These are phyloP conservation scores for Setophaga kirtlandii DNA, from an alignment of 2,113 vertebrate species.

Conservation along the genomic window DNA sequence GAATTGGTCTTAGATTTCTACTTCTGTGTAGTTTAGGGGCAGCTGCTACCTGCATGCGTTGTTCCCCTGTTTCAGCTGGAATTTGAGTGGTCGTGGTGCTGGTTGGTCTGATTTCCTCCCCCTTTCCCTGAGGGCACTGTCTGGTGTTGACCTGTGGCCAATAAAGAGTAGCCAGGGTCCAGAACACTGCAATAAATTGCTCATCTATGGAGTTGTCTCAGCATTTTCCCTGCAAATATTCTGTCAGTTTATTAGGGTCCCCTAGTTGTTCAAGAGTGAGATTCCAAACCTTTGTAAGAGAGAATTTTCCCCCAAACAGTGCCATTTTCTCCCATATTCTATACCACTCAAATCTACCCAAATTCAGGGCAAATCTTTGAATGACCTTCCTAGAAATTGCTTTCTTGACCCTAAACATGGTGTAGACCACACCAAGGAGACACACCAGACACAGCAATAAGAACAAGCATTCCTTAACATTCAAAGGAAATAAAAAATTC, in stretches of 20 bases:
- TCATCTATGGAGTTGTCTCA: accelerated
- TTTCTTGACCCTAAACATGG: background rate
- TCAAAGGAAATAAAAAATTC: background rate
- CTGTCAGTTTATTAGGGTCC: background rate
- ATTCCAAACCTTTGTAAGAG: background rate
- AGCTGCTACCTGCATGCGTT: background rate
- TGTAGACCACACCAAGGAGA: background rate
- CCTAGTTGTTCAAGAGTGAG: background rate
- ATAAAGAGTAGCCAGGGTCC: background rate
- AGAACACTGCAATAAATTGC: background rate
- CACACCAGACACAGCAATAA: background rate
- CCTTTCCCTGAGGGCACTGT: no score
- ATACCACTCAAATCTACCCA: background rate
- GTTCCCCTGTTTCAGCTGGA: background rate
- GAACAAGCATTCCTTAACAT: background rate
- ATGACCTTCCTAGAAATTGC: background rate
- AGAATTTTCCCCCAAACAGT: background rate
- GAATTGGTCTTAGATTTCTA: background rate
- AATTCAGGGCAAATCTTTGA: background rate
- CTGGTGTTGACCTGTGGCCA: background rate
- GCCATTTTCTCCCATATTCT: background rate
- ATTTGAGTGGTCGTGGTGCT: background rate
- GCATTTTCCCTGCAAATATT: background rate
- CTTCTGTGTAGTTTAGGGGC: background rate
- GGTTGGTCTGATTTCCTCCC: background rate